Conservation (phyloP, 2,888 invertebrate genomes). For the Coenonympha arcania region DNA sequence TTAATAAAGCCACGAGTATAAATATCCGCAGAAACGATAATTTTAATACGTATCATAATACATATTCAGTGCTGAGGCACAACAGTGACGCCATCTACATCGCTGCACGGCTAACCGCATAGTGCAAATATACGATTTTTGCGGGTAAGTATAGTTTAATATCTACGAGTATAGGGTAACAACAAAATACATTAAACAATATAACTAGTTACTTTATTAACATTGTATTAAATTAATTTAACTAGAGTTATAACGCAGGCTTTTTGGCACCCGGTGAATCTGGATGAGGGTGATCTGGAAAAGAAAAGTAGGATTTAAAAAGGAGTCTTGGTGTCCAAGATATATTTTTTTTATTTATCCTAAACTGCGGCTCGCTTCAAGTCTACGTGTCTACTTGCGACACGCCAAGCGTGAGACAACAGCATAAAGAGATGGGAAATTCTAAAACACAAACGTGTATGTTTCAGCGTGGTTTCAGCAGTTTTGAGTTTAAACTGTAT, state of each 20-base stretch:
- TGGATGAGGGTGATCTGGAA: conserved; percentile 66
- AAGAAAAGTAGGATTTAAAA: conserved; percentile 30
- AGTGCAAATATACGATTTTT: background rate
- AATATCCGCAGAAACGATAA: no score
- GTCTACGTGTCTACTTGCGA: no score
- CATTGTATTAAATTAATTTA: conserved; percentile 31
- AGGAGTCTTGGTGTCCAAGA: background rate
- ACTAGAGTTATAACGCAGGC: conserved; percentile 65
- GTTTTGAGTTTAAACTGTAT: no score
- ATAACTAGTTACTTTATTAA: conserved; percentile 3
- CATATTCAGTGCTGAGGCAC: background rate
- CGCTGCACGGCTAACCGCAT: background rate
- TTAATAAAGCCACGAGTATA: no score
- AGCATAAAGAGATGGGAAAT: no score
- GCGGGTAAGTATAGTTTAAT: conserved; percentile 4
- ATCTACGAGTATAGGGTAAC: conserved; percentile 48
- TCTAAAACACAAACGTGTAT: no score
- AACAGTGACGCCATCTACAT: background rate
- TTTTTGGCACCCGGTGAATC: conserved; percentile 71
- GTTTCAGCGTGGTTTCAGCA: no score
- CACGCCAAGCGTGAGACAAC: no score
- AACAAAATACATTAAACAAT: conserved; percentile 45
- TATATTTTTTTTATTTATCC: no score
- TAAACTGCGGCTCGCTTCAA: no score
- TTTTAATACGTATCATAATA: no score